Conservation (phyloP, 2,113 vertebrate genomes). For the Pristiophorus japonicus region DNA sequence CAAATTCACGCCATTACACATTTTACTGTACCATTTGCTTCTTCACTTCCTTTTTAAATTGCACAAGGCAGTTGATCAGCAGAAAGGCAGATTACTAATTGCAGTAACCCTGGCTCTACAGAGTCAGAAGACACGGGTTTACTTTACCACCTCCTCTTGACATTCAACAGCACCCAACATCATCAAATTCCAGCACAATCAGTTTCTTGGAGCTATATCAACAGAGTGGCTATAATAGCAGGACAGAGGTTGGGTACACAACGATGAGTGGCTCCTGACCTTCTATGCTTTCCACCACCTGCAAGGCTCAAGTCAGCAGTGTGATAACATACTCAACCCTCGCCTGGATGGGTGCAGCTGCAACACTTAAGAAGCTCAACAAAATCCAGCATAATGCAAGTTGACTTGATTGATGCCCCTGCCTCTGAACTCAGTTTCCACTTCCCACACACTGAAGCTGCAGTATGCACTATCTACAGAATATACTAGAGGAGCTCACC, state of each 20-base stretch:
- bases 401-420: not conserved
- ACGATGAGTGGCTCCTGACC: not conserved
- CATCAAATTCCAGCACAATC: not conserved
- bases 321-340: not conserved
- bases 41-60: not conserved
- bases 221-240: not conserved
- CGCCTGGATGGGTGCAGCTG: not conserved
- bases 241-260: not conserved
- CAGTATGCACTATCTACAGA: not conserved
- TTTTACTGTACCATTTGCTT: not conserved
- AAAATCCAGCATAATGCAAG: not conserved
- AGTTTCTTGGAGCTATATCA: not conserved
- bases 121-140: not conserved
- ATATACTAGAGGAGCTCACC: not conserved
- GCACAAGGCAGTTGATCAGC: not conserved
- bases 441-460: not conserved
- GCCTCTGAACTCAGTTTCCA: not conserved
- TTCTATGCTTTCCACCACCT: not conserved
- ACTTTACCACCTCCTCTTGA: not conserved
- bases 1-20: not conserved
- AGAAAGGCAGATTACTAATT: not conserved
- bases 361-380: not conserved
- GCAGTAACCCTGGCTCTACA: not conserved
- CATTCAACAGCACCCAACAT: not conserved
- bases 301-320: not conserved